These are phyloP conservation scores for Brachypteracias leptosomus DNA, from an alignment of 2,113 vertebrate species.

Conservation along the genomic window DNA sequence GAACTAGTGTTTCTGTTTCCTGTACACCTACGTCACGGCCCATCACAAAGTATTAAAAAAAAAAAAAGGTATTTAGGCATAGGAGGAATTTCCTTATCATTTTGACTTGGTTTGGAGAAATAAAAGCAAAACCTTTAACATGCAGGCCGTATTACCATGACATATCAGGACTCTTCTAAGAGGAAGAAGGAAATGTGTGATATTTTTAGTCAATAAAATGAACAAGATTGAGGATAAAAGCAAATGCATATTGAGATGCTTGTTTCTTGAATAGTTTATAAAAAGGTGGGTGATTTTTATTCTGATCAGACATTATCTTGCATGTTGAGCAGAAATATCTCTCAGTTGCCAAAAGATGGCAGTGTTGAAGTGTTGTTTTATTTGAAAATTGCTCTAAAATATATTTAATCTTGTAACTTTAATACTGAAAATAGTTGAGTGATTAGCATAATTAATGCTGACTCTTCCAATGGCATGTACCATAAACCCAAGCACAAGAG, in stretches of 20 bases:
- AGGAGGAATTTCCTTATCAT: neutral
- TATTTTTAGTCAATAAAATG: neutral
- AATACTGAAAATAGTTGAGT: constrained; percentile 47
- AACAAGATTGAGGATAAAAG: neutral
- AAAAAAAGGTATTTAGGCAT: neutral
- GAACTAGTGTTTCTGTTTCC: neutral
- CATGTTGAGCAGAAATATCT: neutral
- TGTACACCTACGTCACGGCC: neutral
- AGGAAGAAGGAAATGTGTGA: neutral
- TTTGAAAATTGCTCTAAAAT: constrained; percentile 1
- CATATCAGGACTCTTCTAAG: neutral
- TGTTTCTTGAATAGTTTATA: neutral
- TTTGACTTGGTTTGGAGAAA: neutral
- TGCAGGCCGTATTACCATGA: neutral
- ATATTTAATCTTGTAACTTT: neutral
- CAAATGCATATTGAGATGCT: neutral
- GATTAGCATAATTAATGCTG: constrained; percentile 66
- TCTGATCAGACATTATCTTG: neutral
- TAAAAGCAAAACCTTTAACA: neutral
- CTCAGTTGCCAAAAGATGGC: constrained; percentile 72
- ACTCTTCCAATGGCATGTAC: constrained; percentile 35
- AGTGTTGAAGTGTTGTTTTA: constrained; percentile 63
- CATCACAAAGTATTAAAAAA: neutral
- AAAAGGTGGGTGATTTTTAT: neutral
- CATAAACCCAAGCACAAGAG: constrained; percentile 21